Conservation (phyloP, 2,888 invertebrate species). For the Pilophorus perplexus region DNA sequence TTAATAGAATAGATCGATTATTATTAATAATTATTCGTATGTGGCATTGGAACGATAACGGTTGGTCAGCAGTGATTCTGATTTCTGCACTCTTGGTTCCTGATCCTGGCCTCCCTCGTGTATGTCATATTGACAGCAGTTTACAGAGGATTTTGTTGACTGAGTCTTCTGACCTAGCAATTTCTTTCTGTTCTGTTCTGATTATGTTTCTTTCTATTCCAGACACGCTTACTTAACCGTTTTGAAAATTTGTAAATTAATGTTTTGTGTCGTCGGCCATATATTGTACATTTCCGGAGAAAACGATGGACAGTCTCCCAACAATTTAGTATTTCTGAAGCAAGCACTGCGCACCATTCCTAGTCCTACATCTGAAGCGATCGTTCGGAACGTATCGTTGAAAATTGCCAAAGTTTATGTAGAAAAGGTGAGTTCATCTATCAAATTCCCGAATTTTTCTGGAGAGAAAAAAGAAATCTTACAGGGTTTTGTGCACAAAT, state of each 20-base stretch:
- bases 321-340: slow-evolving; percentile 59
- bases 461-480: not conserved
- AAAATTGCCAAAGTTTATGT: slow-evolving; percentile 79
- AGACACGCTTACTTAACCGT: slow-evolving; percentile 85
- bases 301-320: slow-evolving; percentile 51
- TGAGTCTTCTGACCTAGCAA: too few species aligned
- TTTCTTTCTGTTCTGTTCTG: too few species aligned
- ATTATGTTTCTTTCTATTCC: slow-evolving; percentile 48
- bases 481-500: not conserved
- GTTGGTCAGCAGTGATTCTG: too few species aligned
- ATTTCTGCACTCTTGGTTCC: too few species aligned
- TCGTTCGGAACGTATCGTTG: slow-evolving; percentile 77
- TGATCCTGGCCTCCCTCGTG: too few species aligned
- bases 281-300: slow-evolving; percentile 53
- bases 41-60: too few species aligned
- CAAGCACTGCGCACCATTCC: slow-evolving; percentile 82
- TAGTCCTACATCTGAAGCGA: slow-evolving; percentile 77
- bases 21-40: too few species aligned
- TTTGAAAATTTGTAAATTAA: slow-evolving; percentile 82
- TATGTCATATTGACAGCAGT: too few species aligned
- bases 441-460: too few species aligned
- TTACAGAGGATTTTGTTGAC: too few species aligned
- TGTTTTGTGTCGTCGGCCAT: slow-evolving; percentile 74
- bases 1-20: too few species aligned
- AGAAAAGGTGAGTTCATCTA: slow-evolving; percentile 67